Evolutionary conservation across 2,113 vertebrate species (phyloP).

Genomic region (Otocyon megalotis): DNA sequence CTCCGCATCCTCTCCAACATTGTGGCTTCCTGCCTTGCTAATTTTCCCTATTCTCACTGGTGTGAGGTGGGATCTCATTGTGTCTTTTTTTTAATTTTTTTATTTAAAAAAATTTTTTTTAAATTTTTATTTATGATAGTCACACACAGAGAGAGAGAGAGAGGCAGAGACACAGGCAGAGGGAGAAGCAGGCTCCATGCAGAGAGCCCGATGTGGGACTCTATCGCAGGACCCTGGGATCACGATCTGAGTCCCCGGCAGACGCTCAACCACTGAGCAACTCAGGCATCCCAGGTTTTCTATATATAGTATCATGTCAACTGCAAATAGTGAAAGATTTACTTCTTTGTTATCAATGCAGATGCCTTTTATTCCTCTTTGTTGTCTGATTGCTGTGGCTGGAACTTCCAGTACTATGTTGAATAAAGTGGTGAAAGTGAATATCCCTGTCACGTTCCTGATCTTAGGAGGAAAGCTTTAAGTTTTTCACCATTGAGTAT

Average conservation of each 20-base stretch:
- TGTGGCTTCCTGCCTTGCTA: background rate
- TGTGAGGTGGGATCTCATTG: background rate
- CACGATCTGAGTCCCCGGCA: no score
- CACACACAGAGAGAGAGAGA: no score
- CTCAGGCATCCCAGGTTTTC: background rate
- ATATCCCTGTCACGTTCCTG: background rate
- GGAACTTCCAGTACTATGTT: background rate
- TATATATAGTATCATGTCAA: background rate
- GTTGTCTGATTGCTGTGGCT: background rate
- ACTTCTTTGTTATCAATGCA: background rate
- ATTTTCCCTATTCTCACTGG: background rate
- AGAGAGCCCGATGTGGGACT: no score
- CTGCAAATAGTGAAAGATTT: background rate
- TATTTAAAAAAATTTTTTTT: no score
- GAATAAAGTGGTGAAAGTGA: background rate
- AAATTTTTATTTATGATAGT: no score
- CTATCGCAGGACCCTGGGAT: no score
- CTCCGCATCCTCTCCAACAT: background rate
- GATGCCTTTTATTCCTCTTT: background rate
- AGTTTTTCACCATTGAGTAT: background rate
- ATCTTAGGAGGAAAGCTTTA: background rate
- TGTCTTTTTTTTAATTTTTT: no score
- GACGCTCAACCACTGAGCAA: no score
- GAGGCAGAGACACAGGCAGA: no score
- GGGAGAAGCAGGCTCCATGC: no score